These are phyloP conservation scores for Dilophus febrilis DNA, from an alignment of 2,888 invertebrate genomes.

Conservation along the genomic window DNA sequence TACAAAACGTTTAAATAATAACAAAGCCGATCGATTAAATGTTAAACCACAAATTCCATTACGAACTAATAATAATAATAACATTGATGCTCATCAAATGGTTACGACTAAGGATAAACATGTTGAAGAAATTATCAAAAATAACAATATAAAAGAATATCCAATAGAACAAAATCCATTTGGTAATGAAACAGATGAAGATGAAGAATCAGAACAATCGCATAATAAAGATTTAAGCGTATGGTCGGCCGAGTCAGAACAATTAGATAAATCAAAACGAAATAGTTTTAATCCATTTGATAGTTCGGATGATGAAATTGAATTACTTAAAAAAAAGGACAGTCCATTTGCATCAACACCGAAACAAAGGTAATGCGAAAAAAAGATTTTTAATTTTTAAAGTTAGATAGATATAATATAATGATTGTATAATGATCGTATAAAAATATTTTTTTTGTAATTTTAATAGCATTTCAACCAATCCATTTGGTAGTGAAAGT, in stretches of 20 bases:
- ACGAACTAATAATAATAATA: not conserved
- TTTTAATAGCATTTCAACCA: slow-evolving; percentile 33
- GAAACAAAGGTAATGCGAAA: slow-evolving; percentile 16
- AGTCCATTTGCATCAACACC: not conserved
- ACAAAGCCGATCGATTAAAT: slow-evolving; percentile 7
- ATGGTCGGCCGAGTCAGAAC: too few relatives aligned
- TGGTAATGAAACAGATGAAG: slow-evolving; percentile 45
- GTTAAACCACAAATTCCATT: not conserved
- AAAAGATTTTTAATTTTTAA: not conserved
- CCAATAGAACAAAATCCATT: slow-evolving; percentile 75
- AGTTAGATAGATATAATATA: not conserved
- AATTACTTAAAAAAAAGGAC: slow-evolving; percentile 9
- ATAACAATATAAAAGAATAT: slow-evolving; percentile 37
- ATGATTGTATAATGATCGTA: not conserved
- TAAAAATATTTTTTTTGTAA: too few relatives aligned
- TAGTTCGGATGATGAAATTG: slow-evolving; percentile 43
- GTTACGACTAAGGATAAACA: too few relatives aligned
- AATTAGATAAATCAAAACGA: slow-evolving; percentile 4
- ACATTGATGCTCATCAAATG: not conserved
- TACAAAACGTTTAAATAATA: slow-evolving; percentile 3
- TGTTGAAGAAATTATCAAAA: too few relatives aligned
- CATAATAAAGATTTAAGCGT: slow-evolving; percentile 10
- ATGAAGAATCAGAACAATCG: slow-evolving; percentile 23
- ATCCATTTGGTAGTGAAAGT: slow-evolving; percentile 61
- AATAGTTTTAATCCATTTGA: slow-evolving; percentile 44